These are phyloP conservation scores for Oncorhynchus masou DNA, from an alignment of 2,113 vertebrate genomes.

Conservation along the genomic window DNA sequence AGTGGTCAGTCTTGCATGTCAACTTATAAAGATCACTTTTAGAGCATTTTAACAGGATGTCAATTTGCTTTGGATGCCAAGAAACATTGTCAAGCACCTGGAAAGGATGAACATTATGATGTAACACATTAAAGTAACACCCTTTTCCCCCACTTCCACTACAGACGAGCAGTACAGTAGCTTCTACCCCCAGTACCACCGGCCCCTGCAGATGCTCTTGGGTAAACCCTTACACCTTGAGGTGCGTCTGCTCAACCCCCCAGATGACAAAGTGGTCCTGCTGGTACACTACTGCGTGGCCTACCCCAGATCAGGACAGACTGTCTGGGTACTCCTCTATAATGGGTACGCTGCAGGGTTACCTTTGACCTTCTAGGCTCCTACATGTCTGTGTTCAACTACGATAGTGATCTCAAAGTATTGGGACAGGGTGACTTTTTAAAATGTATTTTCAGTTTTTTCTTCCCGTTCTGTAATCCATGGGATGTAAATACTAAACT, in stretches of 20 bases:
- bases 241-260: conserved; percentile 70
- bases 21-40: too few relatives aligned
- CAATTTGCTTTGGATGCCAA: background rate
- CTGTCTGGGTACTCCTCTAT: conserved; percentile 76
- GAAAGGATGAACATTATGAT: background rate
- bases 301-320: conserved; percentile 73
- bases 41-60: background rate
- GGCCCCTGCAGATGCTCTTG: conserved; percentile 70
- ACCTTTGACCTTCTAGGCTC: background rate
- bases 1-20: background rate
- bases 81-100: background rate
- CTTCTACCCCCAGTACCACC: conserved; percentile 75
- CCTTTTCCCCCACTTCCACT: conserved; percentile 5
- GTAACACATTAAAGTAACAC: background rate
- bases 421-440: too few relatives aligned
- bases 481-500: too few relatives aligned
- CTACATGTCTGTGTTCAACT: too few relatives aligned
- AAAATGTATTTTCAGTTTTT: too few relatives aligned
- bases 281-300: conserved; percentile 77
- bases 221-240: conserved; percentile 74
- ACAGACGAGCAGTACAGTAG: conserved; percentile 66
- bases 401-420: too few relatives aligned
- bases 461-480: too few relatives aligned
- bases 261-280: conserved; percentile 67
- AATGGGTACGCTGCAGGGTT: conserved; percentile 63